These are phyloP conservation scores for Micrastur ruficollis DNA, from an alignment of 2,797 vertebrate genomes.

Conservation along the genomic window DNA sequence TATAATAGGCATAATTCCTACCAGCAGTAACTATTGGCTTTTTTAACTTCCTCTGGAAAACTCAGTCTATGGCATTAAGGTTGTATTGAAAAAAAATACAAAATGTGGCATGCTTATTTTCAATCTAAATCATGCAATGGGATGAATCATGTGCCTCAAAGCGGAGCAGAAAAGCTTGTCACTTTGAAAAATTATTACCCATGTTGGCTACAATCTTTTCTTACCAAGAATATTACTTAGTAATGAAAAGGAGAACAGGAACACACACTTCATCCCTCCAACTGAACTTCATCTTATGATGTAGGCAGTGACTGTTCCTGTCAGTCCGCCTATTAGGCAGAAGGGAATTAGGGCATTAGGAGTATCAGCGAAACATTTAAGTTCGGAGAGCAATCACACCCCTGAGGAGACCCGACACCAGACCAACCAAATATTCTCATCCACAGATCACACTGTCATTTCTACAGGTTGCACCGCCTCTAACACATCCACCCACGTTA, in stretches of 20 bases:
- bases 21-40: background rate
- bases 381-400: background rate
- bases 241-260: background rate
- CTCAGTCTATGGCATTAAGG: background rate
- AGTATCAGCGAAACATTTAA: background rate
- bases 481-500: background rate
- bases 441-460: background rate
- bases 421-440: background rate
- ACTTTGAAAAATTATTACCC: background rate
- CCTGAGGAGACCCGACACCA: background rate
- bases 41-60: background rate
- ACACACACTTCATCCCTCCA: background rate
- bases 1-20: background rate
- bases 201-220: background rate
- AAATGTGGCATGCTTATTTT: background rate
- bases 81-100: background rate
- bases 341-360: background rate
- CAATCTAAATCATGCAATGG: background rate
- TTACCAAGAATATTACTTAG: background rate
- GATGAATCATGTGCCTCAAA: background rate
- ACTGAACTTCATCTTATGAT: background rate
- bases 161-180: background rate
- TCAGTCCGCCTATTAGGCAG: background rate
- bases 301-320: background rate
- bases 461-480: background rate